Percentiles rank a stretch among this genome's conserved stretches.
Evolutionary conservation across 1,140 invertebrate genomes (phyloP).

Genomic region (Antheraea pernyi): DNA sequence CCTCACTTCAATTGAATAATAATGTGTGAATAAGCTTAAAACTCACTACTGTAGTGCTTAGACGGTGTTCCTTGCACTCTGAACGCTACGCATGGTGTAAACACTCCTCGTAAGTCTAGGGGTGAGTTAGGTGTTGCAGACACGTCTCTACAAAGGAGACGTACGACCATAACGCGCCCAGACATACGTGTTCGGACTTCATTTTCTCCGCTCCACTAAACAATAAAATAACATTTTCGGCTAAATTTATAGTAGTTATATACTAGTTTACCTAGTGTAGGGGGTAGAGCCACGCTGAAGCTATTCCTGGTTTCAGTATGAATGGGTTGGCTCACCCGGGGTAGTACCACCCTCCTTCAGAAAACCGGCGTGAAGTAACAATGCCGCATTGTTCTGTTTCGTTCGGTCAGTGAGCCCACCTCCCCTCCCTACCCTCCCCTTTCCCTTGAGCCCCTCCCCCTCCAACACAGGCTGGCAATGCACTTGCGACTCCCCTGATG

Average conservation of each 20-base stretch:
- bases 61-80: constrained; percentile 89
- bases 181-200: constrained; percentile 86
- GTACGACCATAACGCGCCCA: constrained; percentile 88
- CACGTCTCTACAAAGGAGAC: constrained; percentile 89
- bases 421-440: too few species aligned
- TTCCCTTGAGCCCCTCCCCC: too few species aligned
- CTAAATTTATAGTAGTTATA: neutral
- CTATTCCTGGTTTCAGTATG: too few species aligned
- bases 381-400: too few species aligned
- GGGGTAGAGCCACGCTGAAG: neutral
- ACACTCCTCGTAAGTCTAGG: constrained; percentile 79
- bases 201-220: constrained; percentile 89
- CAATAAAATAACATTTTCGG: neutral
- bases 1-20: too few species aligned
- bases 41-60: constrained; percentile 83
- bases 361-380: too few species aligned
- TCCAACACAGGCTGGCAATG: too few species aligned
- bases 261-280: neutral
- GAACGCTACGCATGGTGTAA: constrained; percentile 91
- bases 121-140: constrained; percentile 75
- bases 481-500: too few species aligned
- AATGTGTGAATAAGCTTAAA: neutral
- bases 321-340: too few species aligned
- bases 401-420: too few species aligned
- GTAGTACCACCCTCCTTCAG: too few species aligned